A percentile compares a stretch with the other conserved stretches of the same genome.
phyloP scores from a whole-genome alignment of 2,113 vertebrate species.

The Lutjanus erythropterus region DNA sequence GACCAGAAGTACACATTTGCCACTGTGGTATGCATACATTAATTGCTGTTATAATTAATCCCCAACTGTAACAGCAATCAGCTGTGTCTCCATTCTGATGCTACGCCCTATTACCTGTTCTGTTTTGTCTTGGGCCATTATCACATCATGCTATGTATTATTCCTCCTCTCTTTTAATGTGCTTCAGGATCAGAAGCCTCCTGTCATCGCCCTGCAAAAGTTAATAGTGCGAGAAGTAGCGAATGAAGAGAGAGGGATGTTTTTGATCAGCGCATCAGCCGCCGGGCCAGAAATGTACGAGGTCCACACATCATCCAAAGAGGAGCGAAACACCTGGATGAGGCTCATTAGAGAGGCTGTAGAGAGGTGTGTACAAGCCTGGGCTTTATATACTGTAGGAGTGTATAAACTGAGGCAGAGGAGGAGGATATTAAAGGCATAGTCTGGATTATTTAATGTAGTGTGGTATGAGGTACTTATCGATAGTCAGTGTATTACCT shows the following conservation, averaged over 20 bases:
- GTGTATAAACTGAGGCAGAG: neutral
- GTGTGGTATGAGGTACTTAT: no score
- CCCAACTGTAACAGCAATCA: neutral
- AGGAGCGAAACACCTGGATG: conserved; percentile 96
- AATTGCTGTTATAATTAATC: neutral
- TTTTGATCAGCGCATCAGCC: conserved; percentile 94
- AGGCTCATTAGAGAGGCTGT: conserved; percentile 93
- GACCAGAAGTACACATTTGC: conserved; percentile 96
- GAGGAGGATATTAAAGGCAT: neutral
- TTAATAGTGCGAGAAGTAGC: conserved; percentile 97
- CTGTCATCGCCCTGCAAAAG: conserved; percentile 94
- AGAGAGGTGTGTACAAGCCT: conserved; percentile 86
- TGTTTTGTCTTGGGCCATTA: neutral
- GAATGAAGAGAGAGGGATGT: conserved; percentile 96
- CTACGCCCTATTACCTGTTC: neutral
- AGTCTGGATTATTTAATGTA: no score
- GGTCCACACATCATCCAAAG: conserved; percentile 92
- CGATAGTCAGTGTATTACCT: no score
- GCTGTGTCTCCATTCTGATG: neutral
- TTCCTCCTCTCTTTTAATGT: neutral
- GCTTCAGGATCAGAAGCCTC: conserved; percentile 94
- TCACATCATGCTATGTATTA: neutral
- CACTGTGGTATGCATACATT: conserved; percentile 87
- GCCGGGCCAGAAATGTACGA: conserved; percentile 98
- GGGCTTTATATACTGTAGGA: neutral